Evolutionary conservation across 2,113 vertebrate genomes (phyloP).

Genomic region (Hydrochoerus hydrochaeris): DNA sequence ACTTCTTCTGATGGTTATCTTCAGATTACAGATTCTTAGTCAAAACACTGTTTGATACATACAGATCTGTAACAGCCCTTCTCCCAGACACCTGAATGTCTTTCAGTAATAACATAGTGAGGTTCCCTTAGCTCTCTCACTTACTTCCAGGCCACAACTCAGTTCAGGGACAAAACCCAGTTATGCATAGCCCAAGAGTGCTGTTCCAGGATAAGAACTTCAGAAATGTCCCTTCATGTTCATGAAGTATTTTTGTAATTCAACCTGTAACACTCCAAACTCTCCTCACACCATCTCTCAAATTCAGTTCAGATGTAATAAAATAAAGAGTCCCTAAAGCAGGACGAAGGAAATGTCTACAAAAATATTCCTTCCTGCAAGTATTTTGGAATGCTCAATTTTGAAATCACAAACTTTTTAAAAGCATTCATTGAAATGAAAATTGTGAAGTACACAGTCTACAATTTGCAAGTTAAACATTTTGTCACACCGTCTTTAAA

Average conservation of each 20-base stretch:
- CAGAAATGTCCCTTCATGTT: background rate
- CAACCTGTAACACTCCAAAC: background rate
- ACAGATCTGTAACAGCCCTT: background rate
- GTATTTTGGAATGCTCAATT: background rate
- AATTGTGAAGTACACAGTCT: background rate
- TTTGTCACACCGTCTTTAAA: background rate
- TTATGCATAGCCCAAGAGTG: background rate
- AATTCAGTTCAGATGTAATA: background rate
- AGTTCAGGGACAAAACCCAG: constrained; percentile 5
- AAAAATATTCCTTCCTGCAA: background rate
- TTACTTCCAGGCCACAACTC: background rate
- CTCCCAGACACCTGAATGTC: background rate
- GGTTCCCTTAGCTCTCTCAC: background rate
- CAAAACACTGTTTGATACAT: background rate
- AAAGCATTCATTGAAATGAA: background rate
- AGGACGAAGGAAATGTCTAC: background rate
- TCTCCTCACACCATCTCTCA: background rate
- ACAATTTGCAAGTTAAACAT: background rate
- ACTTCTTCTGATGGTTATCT: background rate
- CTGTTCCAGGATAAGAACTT: background rate
- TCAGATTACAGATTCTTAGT: background rate
- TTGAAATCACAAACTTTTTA: background rate
- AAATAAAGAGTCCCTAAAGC: constrained; percentile 17
- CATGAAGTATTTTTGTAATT: background rate
- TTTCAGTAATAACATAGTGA: background rate